phyloP scores from a whole-genome alignment of 2,797 vertebrate genomes.

The Pempheris klunzingeri region DNA sequence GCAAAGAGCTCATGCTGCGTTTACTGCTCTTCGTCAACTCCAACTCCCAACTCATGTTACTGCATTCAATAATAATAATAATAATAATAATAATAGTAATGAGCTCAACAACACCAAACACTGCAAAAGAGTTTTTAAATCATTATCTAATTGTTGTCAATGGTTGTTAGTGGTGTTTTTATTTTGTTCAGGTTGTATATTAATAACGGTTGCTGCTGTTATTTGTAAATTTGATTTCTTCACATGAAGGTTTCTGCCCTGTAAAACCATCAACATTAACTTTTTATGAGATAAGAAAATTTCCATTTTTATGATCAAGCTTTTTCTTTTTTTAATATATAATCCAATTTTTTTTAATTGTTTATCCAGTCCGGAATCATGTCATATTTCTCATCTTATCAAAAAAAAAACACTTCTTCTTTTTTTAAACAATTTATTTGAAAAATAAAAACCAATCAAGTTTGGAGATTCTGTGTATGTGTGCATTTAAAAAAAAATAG shows the following conservation, averaged over 20 bases:
- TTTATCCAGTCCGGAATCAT: too few species aligned
- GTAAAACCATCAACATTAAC: background rate
- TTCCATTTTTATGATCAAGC: too few species aligned
- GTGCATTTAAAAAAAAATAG: too few species aligned
- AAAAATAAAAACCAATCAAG: background rate
- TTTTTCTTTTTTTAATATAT: too few species aligned
- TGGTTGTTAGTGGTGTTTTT: background rate
- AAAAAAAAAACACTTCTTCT: background rate
- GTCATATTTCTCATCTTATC: too few species aligned
- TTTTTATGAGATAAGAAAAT: too few species aligned
- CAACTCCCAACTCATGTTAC: accelerated
- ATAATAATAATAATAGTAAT: too few species aligned
- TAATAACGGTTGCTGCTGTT: background rate
- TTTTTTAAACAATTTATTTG: background rate
- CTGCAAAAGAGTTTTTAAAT: too few species aligned
- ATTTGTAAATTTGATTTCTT: background rate
- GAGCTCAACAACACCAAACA: too few species aligned
- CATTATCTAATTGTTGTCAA: too few species aligned
- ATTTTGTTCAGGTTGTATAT: background rate
- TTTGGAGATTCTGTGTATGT: background rate
- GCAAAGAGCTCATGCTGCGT: constrained; percentile 37
- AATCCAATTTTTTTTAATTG: too few species aligned
- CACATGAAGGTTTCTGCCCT: background rate
- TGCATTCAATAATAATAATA: background rate
- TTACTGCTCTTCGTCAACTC: background rate